Evolutionary conservation across 2,113 vertebrate genomes (phyloP).

Genomic region (Himantopus leucocephalus): DNA sequence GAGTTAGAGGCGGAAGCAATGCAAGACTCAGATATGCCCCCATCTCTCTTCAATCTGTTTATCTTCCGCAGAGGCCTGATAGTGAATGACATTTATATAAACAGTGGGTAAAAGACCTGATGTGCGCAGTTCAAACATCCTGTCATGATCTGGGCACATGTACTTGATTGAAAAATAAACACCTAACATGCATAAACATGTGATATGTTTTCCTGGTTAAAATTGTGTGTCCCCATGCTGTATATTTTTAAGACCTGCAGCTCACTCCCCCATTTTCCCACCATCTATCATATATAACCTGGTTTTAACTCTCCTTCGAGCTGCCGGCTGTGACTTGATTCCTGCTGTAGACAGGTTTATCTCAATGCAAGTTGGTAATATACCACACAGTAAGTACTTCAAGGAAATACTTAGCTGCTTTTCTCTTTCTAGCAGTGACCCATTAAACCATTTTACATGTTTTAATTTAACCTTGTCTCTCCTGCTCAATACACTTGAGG

Average conservation of each 20-base stretch:
- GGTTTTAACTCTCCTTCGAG: not conserved
- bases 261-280: not conserved
- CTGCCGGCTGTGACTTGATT: not conserved
- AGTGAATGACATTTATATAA: slow-evolving; percentile 65
- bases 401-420: not conserved
- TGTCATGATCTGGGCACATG: slow-evolving; percentile 44
- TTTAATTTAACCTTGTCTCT: not conserved
- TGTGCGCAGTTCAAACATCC: slow-evolving; percentile 66
- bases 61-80: slow-evolving; percentile 39
- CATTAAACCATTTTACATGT: not conserved
- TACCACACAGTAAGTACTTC: not conserved
- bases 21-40: slow-evolving; percentile 28
- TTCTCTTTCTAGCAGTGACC: not conserved
- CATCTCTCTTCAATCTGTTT: slow-evolving; percentile 63
- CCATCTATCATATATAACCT: not conserved
- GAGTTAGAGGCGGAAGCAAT: slow-evolving; percentile 30
- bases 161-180: slow-evolving; percentile 64
- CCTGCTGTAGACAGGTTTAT: not conserved
- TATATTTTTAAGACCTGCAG: not conserved
- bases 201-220: slow-evolving; percentile 30
- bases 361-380: not conserved
- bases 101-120: slow-evolving; percentile 54
- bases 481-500: not conserved
- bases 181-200: slow-evolving; percentile 14
- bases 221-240: not conserved